Conservation (phyloP, 2,113 vertebrate genomes). For the Acanthisitta chloris region DNA sequence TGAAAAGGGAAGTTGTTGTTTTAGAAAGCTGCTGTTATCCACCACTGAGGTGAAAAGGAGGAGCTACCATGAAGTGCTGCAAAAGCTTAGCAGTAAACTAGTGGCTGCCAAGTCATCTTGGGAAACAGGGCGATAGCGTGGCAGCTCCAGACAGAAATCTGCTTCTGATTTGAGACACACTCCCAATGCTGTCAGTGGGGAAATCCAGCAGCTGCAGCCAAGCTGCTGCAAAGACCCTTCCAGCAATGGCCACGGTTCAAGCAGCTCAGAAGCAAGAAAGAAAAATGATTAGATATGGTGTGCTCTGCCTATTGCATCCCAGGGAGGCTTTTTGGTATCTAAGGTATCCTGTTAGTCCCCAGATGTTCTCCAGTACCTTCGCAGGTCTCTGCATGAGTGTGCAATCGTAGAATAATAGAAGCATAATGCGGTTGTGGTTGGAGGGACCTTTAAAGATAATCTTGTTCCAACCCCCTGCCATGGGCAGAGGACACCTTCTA, state of each 20-base stretch:
- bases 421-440: background rate
- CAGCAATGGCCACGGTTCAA: rapidly evolving
- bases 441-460: background rate
- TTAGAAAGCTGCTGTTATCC: background rate
- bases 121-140: rapidly evolving
- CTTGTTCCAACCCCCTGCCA: rapidly evolving
- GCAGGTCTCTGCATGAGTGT: rapidly evolving
- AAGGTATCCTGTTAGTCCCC: background rate
- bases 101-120: background rate
- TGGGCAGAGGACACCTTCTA: background rate
- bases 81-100: background rate
- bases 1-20: constrained; percentile 50
- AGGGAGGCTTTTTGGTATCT: background rate
- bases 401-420: background rate
- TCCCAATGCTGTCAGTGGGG: background rate
- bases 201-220: background rate
- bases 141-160: background rate
- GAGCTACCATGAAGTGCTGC: background rate
- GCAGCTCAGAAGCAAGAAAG: background rate
- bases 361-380: background rate
- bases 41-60: background rate
- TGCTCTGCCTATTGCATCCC: background rate
- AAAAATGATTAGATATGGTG: background rate
- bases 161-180: background rate
- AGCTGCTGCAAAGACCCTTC: background rate